These are phyloP conservation scores for Triplophysa dalaica DNA, from an alignment of 2,113 vertebrate genomes.

Conservation along the genomic window DNA sequence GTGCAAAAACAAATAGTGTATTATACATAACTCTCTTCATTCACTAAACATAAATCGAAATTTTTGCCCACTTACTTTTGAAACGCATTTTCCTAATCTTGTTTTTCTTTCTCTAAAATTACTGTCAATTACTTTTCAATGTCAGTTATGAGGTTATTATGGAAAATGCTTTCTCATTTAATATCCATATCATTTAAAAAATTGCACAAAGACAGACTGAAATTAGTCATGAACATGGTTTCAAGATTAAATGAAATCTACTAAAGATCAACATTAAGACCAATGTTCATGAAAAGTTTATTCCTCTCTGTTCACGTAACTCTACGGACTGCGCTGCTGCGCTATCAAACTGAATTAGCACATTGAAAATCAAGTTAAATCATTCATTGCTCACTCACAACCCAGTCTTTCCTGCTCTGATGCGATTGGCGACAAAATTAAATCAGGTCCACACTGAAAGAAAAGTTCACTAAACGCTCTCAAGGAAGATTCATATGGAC, in stretches of 20 bases:
- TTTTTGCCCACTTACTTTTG: too few species aligned
- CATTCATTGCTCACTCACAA: slow-evolving; percentile 4
- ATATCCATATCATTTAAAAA: too few species aligned
- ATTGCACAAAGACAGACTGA: too few species aligned
- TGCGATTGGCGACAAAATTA: slow-evolving; percentile 29
- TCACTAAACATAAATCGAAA: background rate
- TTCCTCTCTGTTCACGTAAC: background rate
- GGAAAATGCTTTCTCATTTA: too few species aligned
- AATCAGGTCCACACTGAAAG: slow-evolving; percentile 14
- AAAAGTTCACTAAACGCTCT: slow-evolving; percentile 7
- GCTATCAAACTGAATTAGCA: slow-evolving; percentile 24
- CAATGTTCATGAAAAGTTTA: slow-evolving; percentile 6
- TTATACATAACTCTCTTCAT: background rate
- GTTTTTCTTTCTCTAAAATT: too few species aligned
- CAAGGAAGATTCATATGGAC: background rate
- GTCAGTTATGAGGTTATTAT: too few species aligned
- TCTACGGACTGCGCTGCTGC: background rate
- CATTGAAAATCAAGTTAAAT: slow-evolving; percentile 39
- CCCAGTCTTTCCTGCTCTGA: slow-evolving; percentile 5
- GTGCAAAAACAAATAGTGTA: background rate
- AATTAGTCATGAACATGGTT: too few species aligned
- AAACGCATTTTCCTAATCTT: too few species aligned
- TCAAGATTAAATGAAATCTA: too few species aligned
- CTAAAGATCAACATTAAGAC: background rate
- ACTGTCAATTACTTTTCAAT: too few species aligned